Evolutionary conservation across 2,113 vertebrate genomes (phyloP), one percentile per base, ranked within the genome.

Genomic region (Neotragus pygmaeus): DNA sequence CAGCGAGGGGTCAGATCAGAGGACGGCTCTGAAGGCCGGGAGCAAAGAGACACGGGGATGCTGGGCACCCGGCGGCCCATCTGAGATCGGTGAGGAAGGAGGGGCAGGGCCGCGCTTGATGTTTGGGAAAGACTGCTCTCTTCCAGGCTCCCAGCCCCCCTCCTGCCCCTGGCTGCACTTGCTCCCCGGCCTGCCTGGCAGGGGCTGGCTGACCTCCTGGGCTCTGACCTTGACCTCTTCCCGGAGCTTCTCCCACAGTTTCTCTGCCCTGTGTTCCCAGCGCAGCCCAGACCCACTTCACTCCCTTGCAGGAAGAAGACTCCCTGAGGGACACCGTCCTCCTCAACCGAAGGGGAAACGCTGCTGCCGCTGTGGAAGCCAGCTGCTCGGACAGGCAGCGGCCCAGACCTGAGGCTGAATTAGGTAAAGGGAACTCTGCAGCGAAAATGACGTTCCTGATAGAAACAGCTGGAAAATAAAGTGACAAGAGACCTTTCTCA

Each of bases 351-450:
- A 15, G n/a, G 25, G 45, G 7, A 83, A 36, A 73, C 3, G 55
- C 0, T 7, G 17, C 51, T 2, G n/a, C 7, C 23, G 3, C n/a
- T 1, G 0, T 16, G 45, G 58, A 92, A 81, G 49, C 43, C 28
- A 4, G 11, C 30, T 0, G 10, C 30, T 11, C 1, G 0, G 47
- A 27, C 49, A 6, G 33, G 45, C 51, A 30, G 36, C 17, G 45
- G 55, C 62, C 33, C 51, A 23, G 51, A 27, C 10, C 64, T 13
- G 0, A n/a, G 14, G 33, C 4, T 0, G 25, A 23, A 2, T 39
- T 7, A 84, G 84, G 75, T 6, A 23, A 49, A 60, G 39, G 28
- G 43, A 45, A 19, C 51, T 49, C 70, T 4, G 36, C 8, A 16
- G 45, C 33, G 49, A 12, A 36, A 45, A 28, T 14, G 10, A 36